A percentile compares a stretch with the other conserved stretches of the same genome.
Evolutionary conservation across 2,888 invertebrate genomes (phyloP).

Genomic region (Drosophila nr. perissopoda): DNA sequence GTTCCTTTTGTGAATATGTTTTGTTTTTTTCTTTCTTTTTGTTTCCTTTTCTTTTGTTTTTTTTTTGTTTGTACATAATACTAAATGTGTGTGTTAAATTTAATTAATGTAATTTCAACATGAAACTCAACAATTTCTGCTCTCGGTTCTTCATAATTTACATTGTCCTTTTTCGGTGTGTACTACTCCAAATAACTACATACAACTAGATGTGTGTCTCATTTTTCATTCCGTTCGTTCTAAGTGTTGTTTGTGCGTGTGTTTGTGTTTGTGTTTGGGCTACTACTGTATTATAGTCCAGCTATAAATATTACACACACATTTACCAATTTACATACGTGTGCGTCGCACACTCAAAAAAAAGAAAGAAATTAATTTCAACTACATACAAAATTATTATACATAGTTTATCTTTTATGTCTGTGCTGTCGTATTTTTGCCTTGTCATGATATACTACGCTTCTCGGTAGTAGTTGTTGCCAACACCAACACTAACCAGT

Average conservation of each 20-base stretch:
- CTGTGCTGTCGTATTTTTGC: slow-evolving; percentile 61
- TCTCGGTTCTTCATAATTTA: slow-evolving; percentile 67
- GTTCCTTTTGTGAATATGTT: slow-evolving; percentile 3
- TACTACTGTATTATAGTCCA: slow-evolving; percentile 49
- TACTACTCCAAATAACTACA: slow-evolving; percentile 42
- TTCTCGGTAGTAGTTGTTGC: slow-evolving; percentile 59
- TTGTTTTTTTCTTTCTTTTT: slow-evolving; percentile 25
- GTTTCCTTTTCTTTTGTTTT: slow-evolving; percentile 27
- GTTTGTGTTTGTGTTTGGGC: slow-evolving; percentile 42
- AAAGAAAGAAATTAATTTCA: slow-evolving; percentile 51
- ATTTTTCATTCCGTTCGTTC: slow-evolving; percentile 57
- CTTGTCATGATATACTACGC: slow-evolving; percentile 72
- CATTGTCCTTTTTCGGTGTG: slow-evolving; percentile 58
- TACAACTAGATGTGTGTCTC: slow-evolving; percentile 62
- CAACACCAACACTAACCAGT: slow-evolving; percentile 19
- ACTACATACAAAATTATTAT: slow-evolving; percentile 63
- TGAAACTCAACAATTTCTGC: slow-evolving; percentile 83
- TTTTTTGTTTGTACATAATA: slow-evolving; percentile 34
- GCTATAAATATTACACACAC: slow-evolving; percentile 42
- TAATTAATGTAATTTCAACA: slow-evolving; percentile 79
- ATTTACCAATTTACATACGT: slow-evolving; percentile 42
- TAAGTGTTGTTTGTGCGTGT: slow-evolving; percentile 57
- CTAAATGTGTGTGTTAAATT: slow-evolving; percentile 52
- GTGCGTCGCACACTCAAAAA: slow-evolving; percentile 30
- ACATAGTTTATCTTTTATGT: slow-evolving; percentile 58